Evolutionary conservation across 2,797 vertebrate genomes (phyloP).

Genomic region (Eremophila alpestris): DNA sequence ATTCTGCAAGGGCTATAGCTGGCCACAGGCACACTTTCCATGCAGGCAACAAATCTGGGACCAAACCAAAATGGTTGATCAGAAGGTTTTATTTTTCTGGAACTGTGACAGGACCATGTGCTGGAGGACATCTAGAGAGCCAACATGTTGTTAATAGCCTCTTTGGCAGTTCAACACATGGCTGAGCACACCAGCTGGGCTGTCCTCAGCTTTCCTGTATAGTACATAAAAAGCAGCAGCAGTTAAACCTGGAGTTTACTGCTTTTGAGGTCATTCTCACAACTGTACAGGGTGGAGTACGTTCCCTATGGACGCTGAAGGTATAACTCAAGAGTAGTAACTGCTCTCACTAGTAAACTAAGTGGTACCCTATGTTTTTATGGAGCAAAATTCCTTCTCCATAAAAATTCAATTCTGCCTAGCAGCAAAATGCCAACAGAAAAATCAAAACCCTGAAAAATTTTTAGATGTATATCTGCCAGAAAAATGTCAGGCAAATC

Average conservation of each 20-base stretch:
- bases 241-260: not conserved
- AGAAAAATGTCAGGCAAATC: not conserved
- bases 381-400: not conserved
- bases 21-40: not conserved
- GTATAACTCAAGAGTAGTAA: not conserved
- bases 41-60: not conserved
- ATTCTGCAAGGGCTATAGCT: not conserved
- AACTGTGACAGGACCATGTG: not conserved
- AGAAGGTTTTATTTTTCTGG: not conserved
- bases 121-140: not conserved
- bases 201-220: not conserved
- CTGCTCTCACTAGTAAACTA: not conserved
- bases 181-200: not conserved
- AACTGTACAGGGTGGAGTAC: not conserved
- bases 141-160: not conserved
- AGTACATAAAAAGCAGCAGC: not conserved
- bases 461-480: not conserved
- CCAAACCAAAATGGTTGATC: not conserved
- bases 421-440: not conserved
- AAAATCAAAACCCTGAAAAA: not conserved
- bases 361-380: not conserved
- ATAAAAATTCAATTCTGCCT: not conserved
- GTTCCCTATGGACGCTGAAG: fast-evolving
- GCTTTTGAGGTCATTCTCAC: not conserved
- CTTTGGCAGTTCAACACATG: not conserved